Evolutionary conservation across 2,888 invertebrate genomes (phyloP).

Genomic region (Drosophila kambysellisi): DNA sequence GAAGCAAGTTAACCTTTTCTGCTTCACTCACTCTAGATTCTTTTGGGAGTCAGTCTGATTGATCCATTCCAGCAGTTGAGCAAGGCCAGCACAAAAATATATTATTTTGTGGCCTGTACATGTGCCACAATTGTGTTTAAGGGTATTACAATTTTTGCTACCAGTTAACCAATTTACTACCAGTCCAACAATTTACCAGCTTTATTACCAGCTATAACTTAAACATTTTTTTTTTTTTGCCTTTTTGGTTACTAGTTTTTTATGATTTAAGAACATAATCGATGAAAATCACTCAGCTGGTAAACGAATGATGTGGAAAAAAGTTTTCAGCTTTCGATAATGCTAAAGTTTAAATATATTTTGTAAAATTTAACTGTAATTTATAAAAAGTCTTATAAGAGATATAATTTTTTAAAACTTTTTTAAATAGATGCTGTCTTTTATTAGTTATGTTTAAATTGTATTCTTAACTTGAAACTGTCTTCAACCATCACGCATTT

Average conservation of each 20-base stretch:
- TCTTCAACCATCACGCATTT: no score
- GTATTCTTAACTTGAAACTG: not conserved
- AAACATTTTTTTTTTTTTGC: not conserved
- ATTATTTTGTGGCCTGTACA: constrained; percentile 20
- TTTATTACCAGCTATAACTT: not conserved
- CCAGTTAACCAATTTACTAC: not conserved
- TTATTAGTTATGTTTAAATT: not conserved
- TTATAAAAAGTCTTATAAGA: not conserved
- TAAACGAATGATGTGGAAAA: not conserved
- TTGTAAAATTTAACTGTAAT: not conserved
- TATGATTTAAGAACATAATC: not conserved
- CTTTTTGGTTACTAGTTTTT: not conserved
- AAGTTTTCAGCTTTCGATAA: not conserved
- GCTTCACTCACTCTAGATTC: constrained; percentile 10
- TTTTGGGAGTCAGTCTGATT: constrained; percentile 28
- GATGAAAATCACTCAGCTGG: not conserved
- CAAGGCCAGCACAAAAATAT: constrained; percentile 16
- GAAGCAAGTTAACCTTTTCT: constrained; percentile 46
- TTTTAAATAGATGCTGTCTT: not conserved
- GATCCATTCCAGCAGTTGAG: constrained; percentile 24
- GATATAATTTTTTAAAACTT: not conserved
- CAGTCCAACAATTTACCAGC: not conserved
- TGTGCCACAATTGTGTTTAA: constrained; percentile 14
- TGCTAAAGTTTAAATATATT: not conserved
- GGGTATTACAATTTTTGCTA: constrained; percentile 16